Evolutionary conservation across 2,888 invertebrate species (phyloP).

Genomic region (Cheilosia vernalis): DNA sequence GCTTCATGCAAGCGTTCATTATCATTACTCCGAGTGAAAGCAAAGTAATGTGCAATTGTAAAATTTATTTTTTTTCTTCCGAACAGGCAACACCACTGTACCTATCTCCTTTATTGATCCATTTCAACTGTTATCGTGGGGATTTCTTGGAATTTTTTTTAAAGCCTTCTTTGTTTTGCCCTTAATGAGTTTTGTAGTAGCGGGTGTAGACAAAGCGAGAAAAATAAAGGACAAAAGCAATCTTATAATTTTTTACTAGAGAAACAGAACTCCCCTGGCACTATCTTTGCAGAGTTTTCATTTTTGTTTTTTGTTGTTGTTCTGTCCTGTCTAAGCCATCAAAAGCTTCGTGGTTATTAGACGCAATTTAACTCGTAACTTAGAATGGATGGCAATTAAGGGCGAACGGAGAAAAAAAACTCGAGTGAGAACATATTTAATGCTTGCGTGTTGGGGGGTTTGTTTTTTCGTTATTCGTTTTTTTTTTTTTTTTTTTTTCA

Average conservation of each 20-base stretch:
- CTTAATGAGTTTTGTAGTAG: slow-evolving; percentile 68
- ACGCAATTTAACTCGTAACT: slow-evolving; percentile 60
- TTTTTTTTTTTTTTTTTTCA: slow-evolving; percentile 29
- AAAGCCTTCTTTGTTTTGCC: slow-evolving; percentile 65
- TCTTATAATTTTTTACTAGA: slow-evolving; percentile 39
- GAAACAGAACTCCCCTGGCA: slow-evolving; percentile 57
- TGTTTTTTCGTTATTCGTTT: not conserved
- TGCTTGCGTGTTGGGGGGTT: slow-evolving; percentile 4
- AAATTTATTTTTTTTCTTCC: not conserved
- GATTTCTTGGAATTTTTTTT: slow-evolving; percentile 49
- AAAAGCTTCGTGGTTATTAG: slow-evolving; percentile 56
- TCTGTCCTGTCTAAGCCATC: slow-evolving; percentile 10
- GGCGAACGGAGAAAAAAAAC: slow-evolving; percentile 3
- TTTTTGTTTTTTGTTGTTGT: no score
- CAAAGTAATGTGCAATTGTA: slow-evolving; percentile 53
- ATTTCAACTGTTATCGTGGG: slow-evolving; percentile 62
- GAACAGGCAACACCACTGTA: slow-evolving; percentile 25
- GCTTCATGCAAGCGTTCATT: slow-evolving; percentile 58
- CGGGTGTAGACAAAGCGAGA: slow-evolving; percentile 5
- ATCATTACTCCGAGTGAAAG: slow-evolving; percentile 55
- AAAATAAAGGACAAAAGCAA: slow-evolving; percentile 51
- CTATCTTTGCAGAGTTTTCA: slow-evolving; percentile 50
- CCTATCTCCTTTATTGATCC: slow-evolving; percentile 73
- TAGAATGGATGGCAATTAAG: slow-evolving; percentile 46
- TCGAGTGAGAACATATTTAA: slow-evolving; percentile 6